Conservation (phyloP, 23 tunicate genomes). For the Ascidia mentula region DNA sequence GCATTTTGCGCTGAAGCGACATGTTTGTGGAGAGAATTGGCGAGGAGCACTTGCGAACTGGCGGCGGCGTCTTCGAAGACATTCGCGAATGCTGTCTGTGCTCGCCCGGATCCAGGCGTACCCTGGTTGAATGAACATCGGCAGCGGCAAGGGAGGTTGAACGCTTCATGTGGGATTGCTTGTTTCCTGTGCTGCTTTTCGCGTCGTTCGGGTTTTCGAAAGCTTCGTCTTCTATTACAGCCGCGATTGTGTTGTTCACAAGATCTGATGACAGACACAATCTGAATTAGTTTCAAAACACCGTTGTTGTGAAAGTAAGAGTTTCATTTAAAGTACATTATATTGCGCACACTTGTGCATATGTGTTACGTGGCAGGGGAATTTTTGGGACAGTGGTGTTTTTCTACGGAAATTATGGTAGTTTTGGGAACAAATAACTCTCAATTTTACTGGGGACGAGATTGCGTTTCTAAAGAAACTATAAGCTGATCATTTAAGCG, state of each 20-base stretch:
- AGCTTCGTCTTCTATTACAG: conserved; percentile 56
- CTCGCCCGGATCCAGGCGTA: not conserved
- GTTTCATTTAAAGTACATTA: no score
- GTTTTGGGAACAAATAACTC: no score
- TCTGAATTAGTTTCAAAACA: no score
- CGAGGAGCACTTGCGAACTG: conserved; percentile 27
- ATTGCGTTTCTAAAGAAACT: no score
- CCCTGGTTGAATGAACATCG: conserved; percentile 22
- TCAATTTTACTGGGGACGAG: no score
- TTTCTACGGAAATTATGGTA: no score
- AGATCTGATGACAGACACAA: no score
- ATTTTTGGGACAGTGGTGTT: no score
- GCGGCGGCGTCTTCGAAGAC: conserved; percentile 51
- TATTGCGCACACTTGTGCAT: no score
- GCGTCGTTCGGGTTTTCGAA: conserved; percentile 20
- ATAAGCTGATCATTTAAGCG: no score
- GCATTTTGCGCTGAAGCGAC: conserved; percentile 41
- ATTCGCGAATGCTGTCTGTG: conserved; percentile 5
- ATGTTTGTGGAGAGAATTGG: not conserved
- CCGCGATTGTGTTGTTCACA: not conserved
- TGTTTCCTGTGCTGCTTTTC: conserved; percentile 1
- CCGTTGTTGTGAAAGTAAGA: no score
- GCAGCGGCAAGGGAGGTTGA: conserved; percentile 55
- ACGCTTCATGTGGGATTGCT: conserved; percentile 23
- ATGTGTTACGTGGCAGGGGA: no score